A percentile compares a stretch with the other conserved stretches of the same genome.
Conservation (phyloP, 2,888 invertebrate species). For the Catotricha subobsoleta region DNA sequence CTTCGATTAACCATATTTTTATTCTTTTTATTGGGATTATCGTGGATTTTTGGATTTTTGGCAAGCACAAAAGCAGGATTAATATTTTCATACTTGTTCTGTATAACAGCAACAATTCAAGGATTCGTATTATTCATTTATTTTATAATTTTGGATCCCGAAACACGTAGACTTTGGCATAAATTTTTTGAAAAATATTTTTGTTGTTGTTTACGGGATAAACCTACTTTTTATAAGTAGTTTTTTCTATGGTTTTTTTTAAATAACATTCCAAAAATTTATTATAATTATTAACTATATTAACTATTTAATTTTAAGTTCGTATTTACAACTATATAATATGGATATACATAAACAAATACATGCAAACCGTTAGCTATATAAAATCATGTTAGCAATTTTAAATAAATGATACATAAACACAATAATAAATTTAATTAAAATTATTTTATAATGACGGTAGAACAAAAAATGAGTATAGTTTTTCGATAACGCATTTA, state of each 20-base stretch:
- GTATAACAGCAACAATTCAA: constrained; percentile 41
- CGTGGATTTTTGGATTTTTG: constrained; percentile 42
- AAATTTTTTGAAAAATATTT: neutral
- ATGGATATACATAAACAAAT: too few relatives aligned
- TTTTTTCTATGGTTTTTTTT: neutral
- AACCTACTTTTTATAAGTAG: neutral
- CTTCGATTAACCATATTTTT: constrained; percentile 37
- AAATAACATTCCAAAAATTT: too few relatives aligned
- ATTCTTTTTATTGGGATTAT: constrained; percentile 40
- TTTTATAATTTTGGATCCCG: constrained; percentile 38
- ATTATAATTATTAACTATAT: too few relatives aligned
- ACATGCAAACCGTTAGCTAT: too few relatives aligned
- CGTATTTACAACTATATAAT: too few relatives aligned
- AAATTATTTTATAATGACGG: too few relatives aligned
- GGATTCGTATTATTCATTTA: constrained; percentile 43
- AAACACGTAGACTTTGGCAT: constrained; percentile 34
- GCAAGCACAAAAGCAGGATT: constrained; percentile 32
- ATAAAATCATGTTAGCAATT: too few relatives aligned
- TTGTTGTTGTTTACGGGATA: neutral
- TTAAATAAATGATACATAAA: too few relatives aligned
- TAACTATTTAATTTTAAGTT: too few relatives aligned
- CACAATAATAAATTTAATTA: too few relatives aligned
- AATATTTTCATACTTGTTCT: constrained; percentile 41
- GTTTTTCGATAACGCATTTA: too few relatives aligned
- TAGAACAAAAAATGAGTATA: too few relatives aligned